Percentiles rank a stretch among this genome's conserved stretches.
Conservation (phyloP, 2,888 invertebrate genomes). For the Epirrhoe alternata region DNA sequence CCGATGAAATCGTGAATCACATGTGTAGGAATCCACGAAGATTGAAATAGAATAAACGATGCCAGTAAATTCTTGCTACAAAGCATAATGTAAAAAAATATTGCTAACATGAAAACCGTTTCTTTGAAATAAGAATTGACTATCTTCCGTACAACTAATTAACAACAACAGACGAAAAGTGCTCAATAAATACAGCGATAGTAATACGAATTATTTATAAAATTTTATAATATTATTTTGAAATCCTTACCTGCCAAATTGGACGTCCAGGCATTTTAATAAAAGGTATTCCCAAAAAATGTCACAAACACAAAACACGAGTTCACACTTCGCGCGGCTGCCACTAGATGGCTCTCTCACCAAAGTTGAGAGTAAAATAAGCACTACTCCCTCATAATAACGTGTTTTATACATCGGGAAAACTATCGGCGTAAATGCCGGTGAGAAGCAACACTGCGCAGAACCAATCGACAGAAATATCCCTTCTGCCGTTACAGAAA, state of each 20-base stretch:
- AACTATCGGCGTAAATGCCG: conserved; percentile 72
- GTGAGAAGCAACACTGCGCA: conserved; percentile 79
- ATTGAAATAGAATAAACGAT: conserved; percentile 19
- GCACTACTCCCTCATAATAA: conserved; percentile 76
- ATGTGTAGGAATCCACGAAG: conserved; percentile 9
- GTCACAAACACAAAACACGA: conserved; percentile 66
- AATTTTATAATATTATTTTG: not conserved
- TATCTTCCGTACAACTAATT: no score
- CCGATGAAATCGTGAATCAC: conserved; percentile 18
- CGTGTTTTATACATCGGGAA: conserved; percentile 82
- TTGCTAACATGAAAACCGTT: no score
- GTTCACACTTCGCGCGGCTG: conserved; percentile 62
- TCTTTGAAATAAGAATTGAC: no score
- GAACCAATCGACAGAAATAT: conserved; percentile 78
- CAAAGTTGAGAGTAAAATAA: conserved; percentile 82
- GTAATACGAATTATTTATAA: not conserved
- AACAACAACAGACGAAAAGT: not conserved
- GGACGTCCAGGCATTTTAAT: conserved; percentile 90
- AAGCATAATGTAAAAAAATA: not conserved
- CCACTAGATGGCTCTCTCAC: conserved; percentile 83
- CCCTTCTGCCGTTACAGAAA: conserved; percentile 66
- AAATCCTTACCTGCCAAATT: conserved; percentile 88
- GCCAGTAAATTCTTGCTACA: not conserved
- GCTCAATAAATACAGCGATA: not conserved
- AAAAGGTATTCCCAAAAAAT: conserved; percentile 56